Percentiles rank a stretch among this genome's conserved stretches.
These are phyloP conservation scores for Trichomycterus rosablanca DNA, from an alignment of 2,113 vertebrate genomes.

Conservation along the genomic window DNA sequence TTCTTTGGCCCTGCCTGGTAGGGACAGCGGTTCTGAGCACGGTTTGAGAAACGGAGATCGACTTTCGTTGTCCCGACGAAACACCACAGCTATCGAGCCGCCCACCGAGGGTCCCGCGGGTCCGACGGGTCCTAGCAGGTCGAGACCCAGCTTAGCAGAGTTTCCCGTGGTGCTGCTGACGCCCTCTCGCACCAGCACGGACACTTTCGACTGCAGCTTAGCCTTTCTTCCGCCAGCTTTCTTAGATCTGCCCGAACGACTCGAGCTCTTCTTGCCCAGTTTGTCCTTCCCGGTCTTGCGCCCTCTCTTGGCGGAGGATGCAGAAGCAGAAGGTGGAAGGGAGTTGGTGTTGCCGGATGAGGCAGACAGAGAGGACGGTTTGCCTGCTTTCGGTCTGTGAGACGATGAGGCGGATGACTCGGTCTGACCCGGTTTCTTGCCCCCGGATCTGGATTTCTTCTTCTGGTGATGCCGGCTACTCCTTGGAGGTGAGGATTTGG, in stretches of 20 bases:
- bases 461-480: slow-evolving; percentile 54
- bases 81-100: slow-evolving; percentile 84
- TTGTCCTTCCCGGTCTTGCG: slow-evolving; percentile 65
- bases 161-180: slow-evolving; percentile 85
- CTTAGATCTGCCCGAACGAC: slow-evolving; percentile 61
- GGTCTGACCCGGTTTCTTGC: slow-evolving; percentile 58
- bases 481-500: slow-evolving; percentile 52
- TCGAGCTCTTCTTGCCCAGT: slow-evolving; percentile 58
- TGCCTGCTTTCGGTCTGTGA: slow-evolving; percentile 48
- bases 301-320: slow-evolving; percentile 52
- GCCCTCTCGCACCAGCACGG: slow-evolving; percentile 82
- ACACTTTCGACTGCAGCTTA: slow-evolving; percentile 91
- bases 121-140: slow-evolving; percentile 57
- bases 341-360: slow-evolving; percentile 32
- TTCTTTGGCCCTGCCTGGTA: slow-evolving; percentile 59
- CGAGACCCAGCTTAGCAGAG: slow-evolving; percentile 63
- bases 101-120: slow-evolving; percentile 65
- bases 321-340: slow-evolving; percentile 33
- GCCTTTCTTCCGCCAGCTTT: slow-evolving; percentile 70
- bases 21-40: slow-evolving; percentile 61
- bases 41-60: slow-evolving; percentile 85
- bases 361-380: slow-evolving; percentile 50
- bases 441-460: slow-evolving; percentile 64
- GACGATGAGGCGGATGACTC: slow-evolving; percentile 55
- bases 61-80: slow-evolving; percentile 87